These are phyloP conservation scores for Eulemur rubriventer DNA, from an alignment of 2,797 vertebrate species.

Conservation along the genomic window DNA sequence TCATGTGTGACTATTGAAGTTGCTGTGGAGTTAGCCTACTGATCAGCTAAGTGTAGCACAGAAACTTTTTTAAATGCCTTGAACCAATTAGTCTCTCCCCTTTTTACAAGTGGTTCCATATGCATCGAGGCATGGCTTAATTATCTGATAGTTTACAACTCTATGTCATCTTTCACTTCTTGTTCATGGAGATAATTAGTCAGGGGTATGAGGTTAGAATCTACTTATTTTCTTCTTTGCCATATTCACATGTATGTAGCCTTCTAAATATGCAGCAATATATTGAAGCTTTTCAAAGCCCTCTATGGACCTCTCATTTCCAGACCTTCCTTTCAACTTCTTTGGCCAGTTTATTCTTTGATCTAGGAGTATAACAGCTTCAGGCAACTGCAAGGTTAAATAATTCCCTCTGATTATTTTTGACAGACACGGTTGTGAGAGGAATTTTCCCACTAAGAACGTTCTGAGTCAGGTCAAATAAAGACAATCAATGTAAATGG, in stretches of 20 bases:
- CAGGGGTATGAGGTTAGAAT: background rate
- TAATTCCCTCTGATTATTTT: background rate
- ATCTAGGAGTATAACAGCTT: background rate
- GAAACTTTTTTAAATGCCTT: background rate
- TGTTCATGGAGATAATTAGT: background rate
- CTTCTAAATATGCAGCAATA: background rate
- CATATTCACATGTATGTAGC: background rate
- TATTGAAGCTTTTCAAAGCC: background rate
- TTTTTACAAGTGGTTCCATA: background rate
- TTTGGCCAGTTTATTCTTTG: background rate
- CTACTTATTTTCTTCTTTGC: background rate
- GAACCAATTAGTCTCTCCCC: background rate
- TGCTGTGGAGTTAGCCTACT: background rate
- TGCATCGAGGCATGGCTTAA: background rate
- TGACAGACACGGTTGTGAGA: background rate
- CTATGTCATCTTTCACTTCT: background rate
- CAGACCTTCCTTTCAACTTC: background rate
- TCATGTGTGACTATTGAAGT: background rate
- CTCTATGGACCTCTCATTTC: background rate
- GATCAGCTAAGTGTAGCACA: background rate
- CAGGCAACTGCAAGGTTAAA: background rate
- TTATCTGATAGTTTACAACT: background rate
- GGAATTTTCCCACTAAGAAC: background rate
- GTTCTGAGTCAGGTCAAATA: background rate
- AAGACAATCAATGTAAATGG: background rate